phyloP scores from a whole-genome alignment of 1,140 invertebrate species.

The Campoletis sonorensis region DNA sequence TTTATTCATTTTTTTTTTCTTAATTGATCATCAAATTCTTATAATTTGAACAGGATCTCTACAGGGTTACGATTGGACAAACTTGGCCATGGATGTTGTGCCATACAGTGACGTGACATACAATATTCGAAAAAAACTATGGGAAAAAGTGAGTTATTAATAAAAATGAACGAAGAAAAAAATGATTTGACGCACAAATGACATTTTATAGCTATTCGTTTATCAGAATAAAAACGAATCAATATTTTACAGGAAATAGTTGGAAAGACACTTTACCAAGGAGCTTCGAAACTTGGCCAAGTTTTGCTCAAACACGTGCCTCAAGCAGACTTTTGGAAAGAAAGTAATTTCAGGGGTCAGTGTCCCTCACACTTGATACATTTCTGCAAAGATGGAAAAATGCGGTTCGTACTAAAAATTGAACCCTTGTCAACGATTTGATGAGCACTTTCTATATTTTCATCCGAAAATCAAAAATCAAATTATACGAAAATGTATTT shows the following conservation, averaged over 20 bases:
- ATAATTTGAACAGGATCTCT: conserved; percentile 74
- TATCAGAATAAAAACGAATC: conserved; percentile 40
- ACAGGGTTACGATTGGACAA: conserved; percentile 80
- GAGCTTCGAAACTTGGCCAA: conserved; percentile 74
- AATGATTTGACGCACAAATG: conserved; percentile 29
- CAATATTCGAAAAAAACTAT: conserved; percentile 78
- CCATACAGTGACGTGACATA: conserved; percentile 78
- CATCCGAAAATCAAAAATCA: neutral
- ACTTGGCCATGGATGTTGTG: conserved; percentile 76
- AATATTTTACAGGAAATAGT: conserved; percentile 71
- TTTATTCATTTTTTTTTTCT: conserved; percentile 44
- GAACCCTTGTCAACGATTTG: conserved; percentile 13
- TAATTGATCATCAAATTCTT: conserved; percentile 23
- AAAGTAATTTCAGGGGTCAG: conserved; percentile 76
- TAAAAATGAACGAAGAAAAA: conserved; percentile 29
- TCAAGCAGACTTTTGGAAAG: conserved; percentile 75
- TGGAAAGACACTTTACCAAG: conserved; percentile 75
- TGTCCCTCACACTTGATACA: conserved; percentile 76
- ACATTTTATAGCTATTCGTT: conserved; percentile 32
- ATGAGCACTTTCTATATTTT: conserved; percentile 20
- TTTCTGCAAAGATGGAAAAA: conserved; percentile 76
- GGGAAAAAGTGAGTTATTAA: conserved; percentile 74
- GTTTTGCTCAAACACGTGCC: conserved; percentile 74
- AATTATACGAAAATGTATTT: conserved; percentile 14
- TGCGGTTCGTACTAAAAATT: conserved; percentile 62